These are phyloP conservation scores for Anarsia innoxiella DNA, from an alignment of 2,888 invertebrate genomes.

Conservation along the genomic window DNA sequence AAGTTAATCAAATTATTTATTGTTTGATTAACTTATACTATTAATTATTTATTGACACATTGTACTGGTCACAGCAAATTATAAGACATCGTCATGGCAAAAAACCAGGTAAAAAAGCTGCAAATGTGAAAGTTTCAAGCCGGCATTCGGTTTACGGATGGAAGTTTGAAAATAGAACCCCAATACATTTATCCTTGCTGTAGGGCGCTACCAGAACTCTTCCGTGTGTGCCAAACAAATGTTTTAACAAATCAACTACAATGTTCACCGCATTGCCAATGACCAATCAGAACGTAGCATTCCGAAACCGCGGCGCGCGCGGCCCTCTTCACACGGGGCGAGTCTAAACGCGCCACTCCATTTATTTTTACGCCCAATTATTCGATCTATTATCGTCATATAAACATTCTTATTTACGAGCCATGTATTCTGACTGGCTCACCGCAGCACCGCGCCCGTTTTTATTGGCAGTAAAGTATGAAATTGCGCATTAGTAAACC, in stretches of 20 bases:
- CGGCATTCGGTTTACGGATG: no score
- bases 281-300: constrained; percentile 38
- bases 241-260: constrained; percentile 34
- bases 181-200: no score
- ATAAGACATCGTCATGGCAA: no score
- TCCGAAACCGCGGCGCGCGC: constrained; percentile 20
- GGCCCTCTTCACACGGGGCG: constrained; percentile 33
- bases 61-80: no score
- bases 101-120: no score
- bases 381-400: constrained; percentile 58
- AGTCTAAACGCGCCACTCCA: constrained; percentile 29
- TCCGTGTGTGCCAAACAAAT: constrained; percentile 21
- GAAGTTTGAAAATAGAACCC: no score
- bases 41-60: no score
- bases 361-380: constrained; percentile 60
- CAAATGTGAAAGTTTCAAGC: background rate
- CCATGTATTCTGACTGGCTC: constrained; percentile 48
- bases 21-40: no score
- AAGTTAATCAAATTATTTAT: no score
- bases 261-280: constrained; percentile 27
- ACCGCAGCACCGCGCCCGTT: constrained; percentile 41
- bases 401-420: constrained; percentile 60
- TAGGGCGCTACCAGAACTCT: constrained; percentile 10
- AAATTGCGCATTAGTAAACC: constrained; percentile 65
- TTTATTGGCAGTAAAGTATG: constrained; percentile 68